Conservation (phyloP, 2,888 invertebrate species). For the Sinodicranocentrus sp. region DNA sequence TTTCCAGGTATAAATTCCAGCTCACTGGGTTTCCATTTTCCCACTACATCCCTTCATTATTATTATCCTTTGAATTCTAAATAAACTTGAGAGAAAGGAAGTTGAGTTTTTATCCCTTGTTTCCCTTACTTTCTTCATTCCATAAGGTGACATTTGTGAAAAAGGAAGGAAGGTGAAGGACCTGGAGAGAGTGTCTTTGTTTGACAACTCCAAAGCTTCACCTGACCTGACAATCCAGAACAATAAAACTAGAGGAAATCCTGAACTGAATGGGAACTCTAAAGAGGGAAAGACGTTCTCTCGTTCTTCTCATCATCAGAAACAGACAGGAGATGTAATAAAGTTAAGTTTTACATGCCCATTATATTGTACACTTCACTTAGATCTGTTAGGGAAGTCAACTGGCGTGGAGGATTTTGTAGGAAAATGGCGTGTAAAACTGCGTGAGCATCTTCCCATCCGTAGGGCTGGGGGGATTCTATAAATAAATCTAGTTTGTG, state of each 20-base stretch:
- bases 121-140: not conserved
- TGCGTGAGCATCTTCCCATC: not conserved
- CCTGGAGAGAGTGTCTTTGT: constrained; percentile 11
- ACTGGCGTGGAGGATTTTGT: no score
- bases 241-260: not conserved
- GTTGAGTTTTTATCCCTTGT: not conserved
- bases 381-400: no score
- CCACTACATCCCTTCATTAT: not conserved
- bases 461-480: not conserved
- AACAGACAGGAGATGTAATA: not conserved
- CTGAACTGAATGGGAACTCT: no score
- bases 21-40: no score
- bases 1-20: no score
- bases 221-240: not conserved
- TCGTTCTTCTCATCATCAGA: constrained; percentile 1
- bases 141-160: not conserved
- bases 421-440: not conserved
- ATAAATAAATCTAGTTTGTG: constrained; percentile 34
- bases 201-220: not conserved
- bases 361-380: constrained; percentile 4
- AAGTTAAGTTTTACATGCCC: constrained; percentile 8
- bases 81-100: not conserved
- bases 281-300: no score
- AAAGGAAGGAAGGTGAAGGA: not conserved
- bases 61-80: constrained; percentile 6